Conservation (phyloP, 2,113 vertebrate genomes). For the Psittacula cyanocephala region DNA sequence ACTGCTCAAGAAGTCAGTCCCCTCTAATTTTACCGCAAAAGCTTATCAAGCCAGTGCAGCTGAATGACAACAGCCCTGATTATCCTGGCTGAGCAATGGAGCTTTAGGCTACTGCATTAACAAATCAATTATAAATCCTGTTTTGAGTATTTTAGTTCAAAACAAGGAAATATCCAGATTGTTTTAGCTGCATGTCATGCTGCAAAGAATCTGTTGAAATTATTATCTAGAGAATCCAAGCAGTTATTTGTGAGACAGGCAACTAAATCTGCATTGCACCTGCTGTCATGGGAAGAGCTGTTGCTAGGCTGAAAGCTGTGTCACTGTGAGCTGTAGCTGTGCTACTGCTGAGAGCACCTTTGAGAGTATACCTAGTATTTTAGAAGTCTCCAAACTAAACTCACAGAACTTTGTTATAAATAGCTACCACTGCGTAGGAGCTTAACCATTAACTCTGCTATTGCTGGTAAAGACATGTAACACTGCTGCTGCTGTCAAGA, state of each 20-base stretch:
- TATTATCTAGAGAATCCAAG: not conserved
- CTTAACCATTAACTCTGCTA: not conserved
- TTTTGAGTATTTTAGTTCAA: slow-evolving; percentile 7
- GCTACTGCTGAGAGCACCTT: not conserved
- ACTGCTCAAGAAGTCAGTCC: not conserved
- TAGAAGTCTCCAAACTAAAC: not conserved
- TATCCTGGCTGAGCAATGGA: not conserved
- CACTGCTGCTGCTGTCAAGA: not conserved
- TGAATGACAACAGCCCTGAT: not conserved
- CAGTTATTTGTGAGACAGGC: not conserved
- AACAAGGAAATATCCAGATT: not conserved
- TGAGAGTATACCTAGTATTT: not conserved
- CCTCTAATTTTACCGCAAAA: not conserved
- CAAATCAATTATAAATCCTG: not conserved
- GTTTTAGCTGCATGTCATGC: not conserved
- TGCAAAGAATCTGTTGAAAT: slow-evolving; percentile 3
- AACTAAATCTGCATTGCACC: not conserved
- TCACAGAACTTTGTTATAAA: not conserved
- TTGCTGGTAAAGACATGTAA: not conserved
- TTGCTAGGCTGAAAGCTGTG: not conserved
- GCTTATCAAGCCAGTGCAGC: not conserved
- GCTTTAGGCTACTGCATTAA: not conserved
- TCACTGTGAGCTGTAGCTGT: not conserved
- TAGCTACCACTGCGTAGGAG: not conserved
- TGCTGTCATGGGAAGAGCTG: not conserved